phyloP scores from a whole-genome alignment of 2,888 invertebrate species.

The Mesorhabditis spiculigera region DNA sequence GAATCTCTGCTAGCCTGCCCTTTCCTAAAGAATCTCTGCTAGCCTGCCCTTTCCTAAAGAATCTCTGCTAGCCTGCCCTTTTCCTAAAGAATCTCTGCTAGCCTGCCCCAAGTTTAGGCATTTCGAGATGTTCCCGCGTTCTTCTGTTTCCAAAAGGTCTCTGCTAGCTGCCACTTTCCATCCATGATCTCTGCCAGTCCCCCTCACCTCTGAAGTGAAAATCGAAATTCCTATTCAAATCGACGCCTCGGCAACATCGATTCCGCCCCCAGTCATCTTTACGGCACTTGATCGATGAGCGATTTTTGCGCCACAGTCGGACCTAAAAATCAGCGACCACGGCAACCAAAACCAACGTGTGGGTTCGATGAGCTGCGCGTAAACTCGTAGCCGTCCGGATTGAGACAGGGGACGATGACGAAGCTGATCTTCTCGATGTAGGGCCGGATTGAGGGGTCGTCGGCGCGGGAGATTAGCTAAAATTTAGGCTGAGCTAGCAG shows the following conservation, averaged over 20 bases:
- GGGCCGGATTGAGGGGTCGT: slow-evolving; percentile 45
- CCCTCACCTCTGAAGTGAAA: slow-evolving; percentile 52
- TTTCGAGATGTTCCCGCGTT: neutral
- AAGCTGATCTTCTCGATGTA: slow-evolving; percentile 51
- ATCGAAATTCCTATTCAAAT: slow-evolving; percentile 58
- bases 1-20: too few relatives aligned
- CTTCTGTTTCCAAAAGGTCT: neutral
- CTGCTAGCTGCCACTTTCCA: neutral
- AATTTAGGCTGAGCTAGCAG: slow-evolving; percentile 9
- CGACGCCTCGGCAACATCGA: slow-evolving; percentile 57
- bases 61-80: too few relatives aligned
- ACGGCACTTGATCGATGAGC: slow-evolving; percentile 49
- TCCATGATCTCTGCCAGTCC: neutral
- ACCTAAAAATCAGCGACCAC: slow-evolving; percentile 25
- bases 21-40: too few relatives aligned
- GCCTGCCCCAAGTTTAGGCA: neutral
- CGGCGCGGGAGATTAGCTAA: slow-evolving; percentile 48
- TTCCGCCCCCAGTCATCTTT: slow-evolving; percentile 48
- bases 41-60: too few relatives aligned
- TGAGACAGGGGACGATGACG: slow-evolving; percentile 50
- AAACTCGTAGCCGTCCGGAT: slow-evolving; percentile 57
- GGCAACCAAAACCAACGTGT: slow-evolving; percentile 20
- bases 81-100: neutral
- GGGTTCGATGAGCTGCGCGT: slow-evolving; percentile 48
- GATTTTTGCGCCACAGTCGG: slow-evolving; percentile 57